Base-by-base conservation (phyloP, 2,888 invertebrate species). In the Drosophila falleni region DNA sequence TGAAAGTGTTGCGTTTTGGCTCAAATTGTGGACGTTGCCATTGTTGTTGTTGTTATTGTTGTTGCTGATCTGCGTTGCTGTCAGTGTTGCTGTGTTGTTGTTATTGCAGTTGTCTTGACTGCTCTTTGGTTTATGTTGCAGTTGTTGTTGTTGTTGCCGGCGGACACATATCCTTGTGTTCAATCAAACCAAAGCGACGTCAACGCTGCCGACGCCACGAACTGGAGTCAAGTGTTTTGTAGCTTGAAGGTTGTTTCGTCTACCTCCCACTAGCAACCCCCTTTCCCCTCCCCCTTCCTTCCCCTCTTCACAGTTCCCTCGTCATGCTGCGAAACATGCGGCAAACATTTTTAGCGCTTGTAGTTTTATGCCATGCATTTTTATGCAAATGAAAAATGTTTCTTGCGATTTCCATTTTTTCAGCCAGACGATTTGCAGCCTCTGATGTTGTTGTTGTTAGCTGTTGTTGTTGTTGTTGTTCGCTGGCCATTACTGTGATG, bases 361-460 rank as follows among this genome's bases (percentile, higher is more conserved):
- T 87, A 82, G 76, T 69, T 77, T 74, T 72, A n/a, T 87, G 89
- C 78, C 73, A 78, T 85, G 89, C 71, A 86, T 89, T 87, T 87
- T 87, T 87, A 87, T 87, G 86, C 86, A 87, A 87, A 87, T 87
- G 86, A 89, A 87, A 87, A 87, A 87, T 87, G 89, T 89, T 89
- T 87, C 83, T 87, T 78, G 83, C 76, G 86, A 87, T 85, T 88
- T 88, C 79, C 84, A 83, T 76, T 62, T 50, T 26, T 31, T 54
- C 56, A n/a, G 47, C 33, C 41, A 50, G 71, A 37, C 64, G 66
- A 70, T 62, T 58, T 62, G 70, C 74, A 73, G 78, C 68, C 71
- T 68, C 73, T 49, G 58, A 15, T 15, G 31, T 51, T 63, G 56
- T 81, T 82, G 56, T 67, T 15, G 39, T 54, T 67, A 13, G 44